Evolutionary conservation across 2,797 vertebrate species (phyloP), one percentile per base, ranked within the genome.

Genomic region (Periophthalmus magnuspinnatus): DNA sequence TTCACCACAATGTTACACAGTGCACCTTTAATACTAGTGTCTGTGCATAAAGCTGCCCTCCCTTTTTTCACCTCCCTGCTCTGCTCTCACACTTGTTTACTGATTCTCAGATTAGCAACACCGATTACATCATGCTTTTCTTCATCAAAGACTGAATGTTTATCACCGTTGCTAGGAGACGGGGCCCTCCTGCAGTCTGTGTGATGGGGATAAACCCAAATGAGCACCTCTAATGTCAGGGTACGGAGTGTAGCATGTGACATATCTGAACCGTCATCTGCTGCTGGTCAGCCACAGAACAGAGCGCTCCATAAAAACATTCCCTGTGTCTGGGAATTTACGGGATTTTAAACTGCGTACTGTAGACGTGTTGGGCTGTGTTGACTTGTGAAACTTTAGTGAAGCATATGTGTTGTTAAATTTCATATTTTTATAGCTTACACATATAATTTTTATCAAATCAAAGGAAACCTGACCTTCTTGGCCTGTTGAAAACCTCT

Each of bases 81-180:
- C 50, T 65, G 62, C 61, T 60, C 61, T 74, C 63, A 63, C 65
- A 70, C 47, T 71, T 80, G 71, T 83, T 83, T 77, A 79, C 62
- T 69, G 65, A 65, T 66, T 36, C 74, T 72, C 57, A 0, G 36
- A 65, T 70, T 62, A 50, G 32, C 69, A 71, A 38, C 63, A 47
- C 72, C 66, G n/a, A 72, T 78, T 68, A 68, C 54, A 54, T 75
- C 73, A 76, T 71, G 61, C 59, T 71, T 76, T 71, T 33, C 14
- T 60, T 41, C 61, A 61, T 80, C 74, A 76, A 73, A 78, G 62
- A 45, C 58, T 34, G 62, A 67, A 68, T 85, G 79, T 80, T 80
- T 79, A 65, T 24, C 36, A 5, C 52, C 16, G 70, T 83, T 76
- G 69, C 74, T 61, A 34, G 70, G 78, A 71, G 63, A 75, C 59